Base-by-base conservation (phyloP, 2,888 invertebrate species). In the Elegia similella region DNA sequence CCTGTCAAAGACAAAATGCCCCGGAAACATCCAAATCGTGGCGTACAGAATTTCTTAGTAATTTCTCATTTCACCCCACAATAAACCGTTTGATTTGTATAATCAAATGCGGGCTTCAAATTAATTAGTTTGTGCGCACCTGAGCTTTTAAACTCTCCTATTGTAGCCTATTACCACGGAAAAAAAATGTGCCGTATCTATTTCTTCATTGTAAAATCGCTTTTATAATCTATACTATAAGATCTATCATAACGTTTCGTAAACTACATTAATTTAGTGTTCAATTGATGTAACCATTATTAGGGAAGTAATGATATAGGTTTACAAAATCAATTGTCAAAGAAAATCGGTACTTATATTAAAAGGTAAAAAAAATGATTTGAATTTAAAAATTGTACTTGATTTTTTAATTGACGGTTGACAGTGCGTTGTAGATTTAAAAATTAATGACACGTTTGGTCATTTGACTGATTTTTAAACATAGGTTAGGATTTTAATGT, bases 71-170 rank as follows among this genome's bases (percentile, higher is more conserved):
- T 77, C 82, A 82, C 86, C 89, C 68, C 74, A 85, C 81, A 82
- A 82, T 74, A 76, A 73, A 85, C 84, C 84, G 84, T 90, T 90
- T 89, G 91, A 90, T 91, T 90, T 88, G 89, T 86, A 86, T 89
- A 91, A 89, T 90, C 89, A 91, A 90, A 91, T 89, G 89, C 86
- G 90, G 88, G 88, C 87, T 88, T 86, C 77, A 71, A 88, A 88
- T 88, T 91, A 91, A 91, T 90, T 89, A 89, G 87, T 89, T 89
- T 67, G 89, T 88, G 86, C 83, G 88, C 91, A 90, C 91, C 91
- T 91, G 91, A 91, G 89, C 88, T 66, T 78, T 80, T 79, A 80
- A 76, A 76, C 75, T 79, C 77, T 72, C 72, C 72, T 74, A 79
- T 78, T 82, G 76, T 78, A 30, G 16, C 42, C 56, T 10, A 42